Evolutionary conservation across 2,797 vertebrate genomes (phyloP).

Genomic region (Alosa sapidissima): DNA sequence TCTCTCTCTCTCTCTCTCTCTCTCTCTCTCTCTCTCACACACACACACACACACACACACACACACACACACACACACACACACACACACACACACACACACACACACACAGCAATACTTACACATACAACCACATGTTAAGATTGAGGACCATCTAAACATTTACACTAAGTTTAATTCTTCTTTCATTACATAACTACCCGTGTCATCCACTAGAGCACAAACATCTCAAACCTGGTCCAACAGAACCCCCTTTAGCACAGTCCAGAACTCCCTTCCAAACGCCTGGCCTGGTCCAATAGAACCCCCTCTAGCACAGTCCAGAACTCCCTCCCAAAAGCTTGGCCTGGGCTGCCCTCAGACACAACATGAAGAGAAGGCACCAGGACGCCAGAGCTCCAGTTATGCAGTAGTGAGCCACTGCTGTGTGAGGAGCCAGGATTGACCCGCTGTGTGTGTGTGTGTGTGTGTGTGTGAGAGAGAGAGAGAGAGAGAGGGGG

Average conservation of each 20-base stretch:
- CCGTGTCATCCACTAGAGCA: not conserved
- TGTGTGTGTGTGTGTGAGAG: conserved; percentile 16
- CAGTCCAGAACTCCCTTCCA: too few relatives aligned
- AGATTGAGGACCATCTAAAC: not conserved
- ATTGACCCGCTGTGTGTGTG: conserved; percentile 7
- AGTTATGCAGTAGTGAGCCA: not conserved
- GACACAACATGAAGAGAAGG: not conserved
- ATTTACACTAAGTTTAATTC: not conserved
- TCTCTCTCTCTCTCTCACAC: not conserved
- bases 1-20: too few relatives aligned
- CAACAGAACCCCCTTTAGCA: not conserved
- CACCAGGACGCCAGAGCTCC: not conserved
- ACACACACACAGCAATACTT: too few relatives aligned
- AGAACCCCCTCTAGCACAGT: not conserved
- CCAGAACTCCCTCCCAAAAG: too few relatives aligned
- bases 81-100: not conserved
- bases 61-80: not conserved
- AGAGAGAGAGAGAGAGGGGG: not conserved
- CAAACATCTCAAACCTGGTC: not conserved
- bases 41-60: not conserved
- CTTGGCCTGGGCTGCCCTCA: too few relatives aligned
- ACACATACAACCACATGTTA: not conserved
- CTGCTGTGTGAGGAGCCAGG: not conserved
- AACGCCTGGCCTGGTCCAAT: not conserved
- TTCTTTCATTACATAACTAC: not conserved